Base-by-base conservation (phyloP, 2,797 vertebrate species). In the Schizopygopsis malacanthus region DNA sequence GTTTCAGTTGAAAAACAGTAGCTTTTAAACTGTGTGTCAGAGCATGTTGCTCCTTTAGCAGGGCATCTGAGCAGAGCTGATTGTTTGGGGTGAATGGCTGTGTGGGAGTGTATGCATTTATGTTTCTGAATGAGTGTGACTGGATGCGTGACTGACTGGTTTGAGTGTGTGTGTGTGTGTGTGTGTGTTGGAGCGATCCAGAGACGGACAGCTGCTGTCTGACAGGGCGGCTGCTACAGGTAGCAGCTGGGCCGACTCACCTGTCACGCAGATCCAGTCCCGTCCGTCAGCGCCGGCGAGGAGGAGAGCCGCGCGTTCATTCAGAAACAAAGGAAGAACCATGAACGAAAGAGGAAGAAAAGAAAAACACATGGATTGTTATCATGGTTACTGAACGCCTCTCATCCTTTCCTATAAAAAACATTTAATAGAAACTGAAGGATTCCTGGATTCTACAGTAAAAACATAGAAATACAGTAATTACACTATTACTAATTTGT, bases 201-300 rank as follows among this genome's bases (percentile, higher is more conserved):
- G 70, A 84, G 88, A 85, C 82, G 84, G 84, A 89, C 94, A 95
- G 94, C 94, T 93, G 94, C 92, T 87, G 92, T 89, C 69, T 63
- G 22, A 79, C 79, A 82, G 90, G 90, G 87, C 89, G 89, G 70
- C 85, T 73, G 88, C 87, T 90, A 69, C 93, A 95, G 93, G 94
- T 93, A 94, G 94, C 95, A 95, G 95, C 95, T 96, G 95, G 91
- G 88, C 88, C 82, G 91, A 91, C 93, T 95, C 95, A 95, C 94
- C 94, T 95, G 94, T 94, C 93, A 93, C 93, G 93, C 92, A 93
- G 94, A 94, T 93, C 93, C 94, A 93, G 94, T 94, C 94, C 94
- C 90, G 88, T 95, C 94, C 89, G 91, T 95, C 94, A 95, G 92
- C 94, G 88, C 85, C 82, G 86, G 85, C 73, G 28, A 85, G 84